Evolutionary conservation across 2,113 vertebrate species (phyloP).

Genomic region (Ginglymostoma cirratum): DNA sequence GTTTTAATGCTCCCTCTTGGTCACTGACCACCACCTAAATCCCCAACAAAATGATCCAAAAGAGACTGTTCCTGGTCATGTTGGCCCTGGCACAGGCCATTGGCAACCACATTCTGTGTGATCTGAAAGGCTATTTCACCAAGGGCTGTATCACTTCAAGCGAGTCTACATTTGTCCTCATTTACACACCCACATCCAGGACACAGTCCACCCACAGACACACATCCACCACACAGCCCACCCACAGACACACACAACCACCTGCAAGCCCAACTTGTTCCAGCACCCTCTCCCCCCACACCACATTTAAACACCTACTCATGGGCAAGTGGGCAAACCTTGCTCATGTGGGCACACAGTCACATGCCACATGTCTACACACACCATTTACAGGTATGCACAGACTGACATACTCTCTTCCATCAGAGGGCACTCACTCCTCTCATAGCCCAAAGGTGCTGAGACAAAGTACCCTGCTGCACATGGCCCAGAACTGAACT

Average conservation of each 20-base stretch:
- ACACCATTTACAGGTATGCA: no score
- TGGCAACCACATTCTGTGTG: background rate
- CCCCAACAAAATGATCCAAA: background rate
- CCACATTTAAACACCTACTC: background rate
- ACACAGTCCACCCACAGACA: background rate
- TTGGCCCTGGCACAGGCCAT: background rate
- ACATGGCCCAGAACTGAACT: background rate
- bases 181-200: background rate
- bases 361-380: no score
- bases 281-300: background rate
- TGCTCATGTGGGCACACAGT: background rate
- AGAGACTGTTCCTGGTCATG: background rate
- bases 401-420: background rate
- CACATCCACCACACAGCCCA: background rate
- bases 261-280: background rate
- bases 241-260: background rate
- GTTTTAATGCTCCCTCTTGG: background rate
- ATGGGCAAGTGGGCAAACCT: no score
- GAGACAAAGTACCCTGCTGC: background rate
- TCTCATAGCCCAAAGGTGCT: background rate
- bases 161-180: background rate
- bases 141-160: background rate
- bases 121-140: background rate
- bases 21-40: background rate
- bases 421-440: background rate